Evolutionary conservation across 2,888 invertebrate genomes (phyloP), one percentile per base, ranked within the genome.

Genomic region (Iselma pallidipennis): DNA sequence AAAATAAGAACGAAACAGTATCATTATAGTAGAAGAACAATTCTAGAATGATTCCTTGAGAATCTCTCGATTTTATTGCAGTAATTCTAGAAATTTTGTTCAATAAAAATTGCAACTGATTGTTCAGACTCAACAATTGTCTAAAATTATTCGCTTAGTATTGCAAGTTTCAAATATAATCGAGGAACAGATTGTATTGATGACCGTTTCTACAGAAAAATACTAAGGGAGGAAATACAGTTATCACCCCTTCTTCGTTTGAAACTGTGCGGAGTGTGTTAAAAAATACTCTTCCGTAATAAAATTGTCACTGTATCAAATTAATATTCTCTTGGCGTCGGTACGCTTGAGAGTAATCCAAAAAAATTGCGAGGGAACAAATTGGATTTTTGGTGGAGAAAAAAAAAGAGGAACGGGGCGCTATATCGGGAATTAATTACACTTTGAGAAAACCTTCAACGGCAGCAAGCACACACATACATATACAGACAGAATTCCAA

Each of bases 391-490:
- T 58, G 54, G 23, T 5, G 37, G 7, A 6, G 37, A 2, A 16
- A 23, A 25, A 25, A 4, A 25, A 25, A 33, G 50, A 68, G 63
- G 67, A 67, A 64, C 61, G 49, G 25, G 63, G 57, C 12, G 68
- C 59, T 63, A 70, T 64, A 66, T 66, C 65, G 71, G 57, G 65
- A 70, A 71, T 71, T 72, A 71, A 72, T 72, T 71, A 71, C 72
- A 71, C 61, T 69, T 71, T 61, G 61, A 49, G 50, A 6, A 67
- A 65, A 65, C 67, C 66, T 68, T 70, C 66, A 67, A n/a, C n/a
- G n/a, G 61, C 67, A 66, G 58, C 69, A 71, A 60, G n/a, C 9
- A 21, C 10, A 37, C 10, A 23, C 9, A 21, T 19, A 37, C 10
- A 42, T 19, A 42, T 10, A 42, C 19, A 19, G 19, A 42, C 9